Conservation (phyloP, 2,113 vertebrate genomes). For the Empidonax traillii region DNA sequence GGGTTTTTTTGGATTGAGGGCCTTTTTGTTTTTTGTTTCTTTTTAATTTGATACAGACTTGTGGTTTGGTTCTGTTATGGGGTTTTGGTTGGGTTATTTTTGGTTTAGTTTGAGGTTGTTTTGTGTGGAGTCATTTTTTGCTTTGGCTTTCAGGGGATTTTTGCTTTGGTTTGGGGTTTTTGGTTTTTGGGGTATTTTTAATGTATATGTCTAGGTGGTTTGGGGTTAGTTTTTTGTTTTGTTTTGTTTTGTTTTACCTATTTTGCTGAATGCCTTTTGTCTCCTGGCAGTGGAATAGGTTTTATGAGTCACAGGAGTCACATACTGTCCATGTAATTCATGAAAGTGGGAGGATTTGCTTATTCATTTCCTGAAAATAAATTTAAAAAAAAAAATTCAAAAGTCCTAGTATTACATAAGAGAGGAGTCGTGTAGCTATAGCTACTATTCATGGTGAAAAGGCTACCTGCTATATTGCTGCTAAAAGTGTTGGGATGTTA, state of each 20-base stretch:
- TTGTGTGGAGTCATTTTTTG: not conserved
- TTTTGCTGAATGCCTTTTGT: not conserved
- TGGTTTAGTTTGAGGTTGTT: not conserved
- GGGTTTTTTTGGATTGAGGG: accelerated
- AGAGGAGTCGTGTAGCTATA: not conserved
- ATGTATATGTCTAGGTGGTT: not conserved
- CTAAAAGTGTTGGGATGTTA: not conserved
- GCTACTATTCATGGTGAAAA: not conserved
- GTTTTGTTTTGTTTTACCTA: not conserved
- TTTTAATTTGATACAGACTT: not conserved
- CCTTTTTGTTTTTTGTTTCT: not conserved
- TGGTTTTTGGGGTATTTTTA: not conserved
- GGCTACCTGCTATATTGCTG: not conserved
- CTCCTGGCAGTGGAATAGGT: not conserved
- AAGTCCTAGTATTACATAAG: not conserved
- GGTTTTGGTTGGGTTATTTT: not conserved
- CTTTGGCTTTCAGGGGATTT: not conserved
- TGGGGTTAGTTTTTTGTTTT: not conserved
- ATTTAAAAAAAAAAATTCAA: not conserved
- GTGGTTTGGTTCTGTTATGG: not conserved
- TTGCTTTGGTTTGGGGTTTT: accelerated
- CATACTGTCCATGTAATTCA: not conserved
- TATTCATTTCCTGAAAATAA: not conserved
- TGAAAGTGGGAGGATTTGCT: not conserved
- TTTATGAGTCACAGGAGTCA: not conserved